A percentile compares a stretch with the other conserved stretches of the same genome.
Evolutionary conservation across 35 echinoderm and acorn worm genomes (phyloP).

Genomic region (Heliocidaris tuberculata): DNA sequence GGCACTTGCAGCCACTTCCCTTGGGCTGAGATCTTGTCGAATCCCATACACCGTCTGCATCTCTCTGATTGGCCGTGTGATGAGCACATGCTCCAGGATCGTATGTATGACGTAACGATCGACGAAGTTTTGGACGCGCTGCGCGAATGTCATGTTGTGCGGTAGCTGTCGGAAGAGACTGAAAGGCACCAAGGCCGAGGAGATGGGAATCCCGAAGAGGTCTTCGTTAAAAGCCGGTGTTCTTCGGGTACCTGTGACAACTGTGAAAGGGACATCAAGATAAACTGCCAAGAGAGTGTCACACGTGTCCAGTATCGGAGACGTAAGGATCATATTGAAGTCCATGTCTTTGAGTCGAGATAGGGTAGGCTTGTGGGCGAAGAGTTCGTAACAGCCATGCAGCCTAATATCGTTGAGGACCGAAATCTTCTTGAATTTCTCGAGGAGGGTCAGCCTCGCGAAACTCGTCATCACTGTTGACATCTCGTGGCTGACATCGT

Average conservation of each 20-base stretch:
- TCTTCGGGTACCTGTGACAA: conserved; percentile 47
- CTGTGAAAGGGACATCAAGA: conserved; percentile 40
- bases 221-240: conserved; percentile 38
- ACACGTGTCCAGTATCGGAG: conserved; percentile 27
- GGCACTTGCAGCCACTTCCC: background rate
- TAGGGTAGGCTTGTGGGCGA: background rate
- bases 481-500: background rate
- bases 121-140: conserved; percentile 33
- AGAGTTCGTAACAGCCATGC: conserved; percentile 33
- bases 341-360: background rate
- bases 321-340: conserved; percentile 35
- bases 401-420: background rate
- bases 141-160: conserved; percentile 42
- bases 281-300: conserved; percentile 42
- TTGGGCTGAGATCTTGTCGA: conserved; percentile 38
- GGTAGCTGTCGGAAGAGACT: conserved; percentile 30
- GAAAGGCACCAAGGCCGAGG: conserved; percentile 52
- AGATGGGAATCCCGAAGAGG: conserved; percentile 50
- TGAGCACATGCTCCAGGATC: background rate
- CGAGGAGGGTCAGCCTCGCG: background rate
- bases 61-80: background rate
- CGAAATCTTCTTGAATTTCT: background rate
- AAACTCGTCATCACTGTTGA: conserved; percentile 5
- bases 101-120: conserved; percentile 29
- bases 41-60: background rate